A percentile compares a stretch with the other conserved stretches of the same genome.
These are phyloP conservation scores for Phyllostomus hastatus DNA, from an alignment of 2,113 vertebrate species.

Conservation along the genomic window DNA sequence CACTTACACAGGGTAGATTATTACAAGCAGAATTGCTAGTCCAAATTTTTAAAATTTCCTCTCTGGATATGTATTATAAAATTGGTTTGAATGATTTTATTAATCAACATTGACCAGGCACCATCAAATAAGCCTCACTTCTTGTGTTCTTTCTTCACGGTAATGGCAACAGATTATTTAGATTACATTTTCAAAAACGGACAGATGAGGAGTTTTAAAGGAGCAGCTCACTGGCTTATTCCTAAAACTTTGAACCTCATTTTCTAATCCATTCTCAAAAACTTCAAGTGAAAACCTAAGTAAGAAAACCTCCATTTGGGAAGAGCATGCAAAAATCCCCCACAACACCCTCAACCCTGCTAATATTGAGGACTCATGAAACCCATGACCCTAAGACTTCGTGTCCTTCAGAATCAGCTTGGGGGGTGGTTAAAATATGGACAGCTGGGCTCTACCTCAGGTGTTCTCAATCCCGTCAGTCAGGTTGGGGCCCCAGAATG, in stretches of 20 bases:
- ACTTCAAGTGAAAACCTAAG: not conserved
- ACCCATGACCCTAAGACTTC: not conserved
- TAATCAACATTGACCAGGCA: not conserved
- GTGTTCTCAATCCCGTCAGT: not conserved
- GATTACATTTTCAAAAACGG: not conserved
- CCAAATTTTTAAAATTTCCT: not conserved
- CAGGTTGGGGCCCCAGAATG: fast-evolving
- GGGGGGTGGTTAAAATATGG: not conserved
- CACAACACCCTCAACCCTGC: not conserved
- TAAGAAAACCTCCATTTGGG: not conserved
- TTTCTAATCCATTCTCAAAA: not conserved
- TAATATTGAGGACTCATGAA: not conserved
- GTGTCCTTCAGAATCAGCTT: not conserved
- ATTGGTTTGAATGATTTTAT: not conserved
- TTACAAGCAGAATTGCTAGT: not conserved
- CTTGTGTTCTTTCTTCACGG: not conserved
- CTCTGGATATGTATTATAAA: not conserved
- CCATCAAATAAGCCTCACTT: not conserved
- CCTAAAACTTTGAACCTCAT: not conserved
- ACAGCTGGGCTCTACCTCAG: not conserved
- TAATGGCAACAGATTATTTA: not conserved
- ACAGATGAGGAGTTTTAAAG: not conserved
- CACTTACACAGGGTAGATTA: not conserved
- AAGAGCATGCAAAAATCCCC: not conserved
- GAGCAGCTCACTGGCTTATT: not conserved